Base-by-base conservation (phyloP, 2,113 vertebrate species). In the Talpa occidentalis region DNA sequence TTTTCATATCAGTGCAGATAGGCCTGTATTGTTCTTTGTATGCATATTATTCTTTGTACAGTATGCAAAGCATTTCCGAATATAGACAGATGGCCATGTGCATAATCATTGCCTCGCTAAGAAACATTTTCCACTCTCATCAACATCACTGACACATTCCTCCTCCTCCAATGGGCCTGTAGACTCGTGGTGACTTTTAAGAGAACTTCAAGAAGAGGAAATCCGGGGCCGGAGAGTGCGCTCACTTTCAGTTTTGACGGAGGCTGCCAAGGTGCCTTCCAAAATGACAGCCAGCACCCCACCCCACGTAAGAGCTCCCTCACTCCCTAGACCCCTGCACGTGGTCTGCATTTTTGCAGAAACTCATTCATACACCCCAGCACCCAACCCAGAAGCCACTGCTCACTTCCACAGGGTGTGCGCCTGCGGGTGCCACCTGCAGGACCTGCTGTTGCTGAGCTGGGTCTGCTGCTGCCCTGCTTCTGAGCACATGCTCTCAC, bases 271-370 rank as follows among this genome's bases (percentile, higher is more conserved):
- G 40, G 54, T 5, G 60, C 52, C 40, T 81, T 69, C 82, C 9
- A 2, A 32, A 69, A 17, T 49, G 49, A 30, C 19, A 0, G 4
- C 6, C 6, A n/a, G 49, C 76, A 32, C 62, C 30, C 56, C 40
- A 6, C 0, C 17, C 32, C 2, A 1, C 0, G 17, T 3, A 17
- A 1, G 1, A n/a, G 26, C 2, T 14, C 5, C 59, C 37, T 0
- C 0, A 1, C 11, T 78, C 72, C 62, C 40, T 8, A 12, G 12
- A 2, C 17, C 80, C 47, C 49, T 4, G 10, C 67, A 1, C 7
- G 24, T 2, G 14, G 32, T 16, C 70, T 54, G 42, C 40, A 10
- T 2, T 42, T 64, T 72, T 32, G 66, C 12, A 40, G 1, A 10
- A 47, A 52, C 35, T 59, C 16, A 0, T 1, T 26, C 81, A 32